Evolutionary conservation across 2,888 invertebrate genomes (phyloP).

Genomic region (Himalopsyche japonica): DNA sequence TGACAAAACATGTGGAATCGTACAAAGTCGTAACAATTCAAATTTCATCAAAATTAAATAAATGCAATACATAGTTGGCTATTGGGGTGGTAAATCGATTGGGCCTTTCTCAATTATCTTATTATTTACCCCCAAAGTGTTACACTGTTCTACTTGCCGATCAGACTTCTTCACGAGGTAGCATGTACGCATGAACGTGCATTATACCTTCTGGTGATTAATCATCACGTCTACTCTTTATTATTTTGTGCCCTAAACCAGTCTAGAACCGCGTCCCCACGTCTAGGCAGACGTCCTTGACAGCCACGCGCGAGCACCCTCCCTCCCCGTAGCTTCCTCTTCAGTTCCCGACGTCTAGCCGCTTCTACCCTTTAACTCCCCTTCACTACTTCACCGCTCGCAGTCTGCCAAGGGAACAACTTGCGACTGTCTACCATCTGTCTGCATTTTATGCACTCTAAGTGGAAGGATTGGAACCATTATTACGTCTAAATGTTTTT

Average conservation of each 20-base stretch:
- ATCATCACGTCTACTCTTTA: neutral
- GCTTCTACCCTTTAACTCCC: neutral
- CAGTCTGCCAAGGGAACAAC: neutral
- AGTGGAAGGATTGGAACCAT: neutral
- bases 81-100: no score
- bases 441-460: neutral
- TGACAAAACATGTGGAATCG: no score
- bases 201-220: neutral
- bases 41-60: no score
- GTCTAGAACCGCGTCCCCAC: neutral
- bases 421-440: neutral
- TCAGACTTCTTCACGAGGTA: no score
- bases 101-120: no score
- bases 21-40: no score
- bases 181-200: no score
- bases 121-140: no score
- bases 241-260: neutral
- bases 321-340: neutral
- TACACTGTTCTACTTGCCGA: no score
- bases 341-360: neutral
- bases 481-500: neutral
- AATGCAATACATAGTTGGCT: no score
- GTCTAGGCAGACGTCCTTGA: neutral
- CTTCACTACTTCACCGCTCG: neutral
- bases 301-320: neutral